Evolutionary conservation across 2,888 invertebrate species (phyloP), one percentile per base, ranked within the genome.

Genomic region (Plusia festucae): DNA sequence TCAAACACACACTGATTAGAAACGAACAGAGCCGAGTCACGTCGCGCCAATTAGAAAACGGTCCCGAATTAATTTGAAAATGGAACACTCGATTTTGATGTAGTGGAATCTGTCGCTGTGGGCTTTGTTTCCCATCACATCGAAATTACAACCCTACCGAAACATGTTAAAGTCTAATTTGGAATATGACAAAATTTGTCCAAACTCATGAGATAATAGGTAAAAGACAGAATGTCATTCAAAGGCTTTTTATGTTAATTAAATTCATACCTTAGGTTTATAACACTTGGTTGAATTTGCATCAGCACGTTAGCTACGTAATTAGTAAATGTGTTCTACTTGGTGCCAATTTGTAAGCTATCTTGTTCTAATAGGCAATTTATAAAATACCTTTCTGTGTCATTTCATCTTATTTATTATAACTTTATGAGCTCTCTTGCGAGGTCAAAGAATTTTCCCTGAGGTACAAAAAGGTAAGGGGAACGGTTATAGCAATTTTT

Each of bases 21-120:
- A 68, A 75, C 64, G 85, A 91, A 90, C 90, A 86, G 80, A 88
- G 85, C 79, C 86, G 87, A 92, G 92, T 93, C 93, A 93, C 94
- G 94, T 93, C 88, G 87, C 93, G 87, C 93, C 94, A 95, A 95
- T 95, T 94, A 95, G 93, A 92, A 93, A 92, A 91, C 91, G 79
- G 88, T 87, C 86, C 90, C 82, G 90, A 92, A 93, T 93, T 93
- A 93, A 94, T 93, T 94, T 90, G 91, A 93, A 94, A 94, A 93
- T 91, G 89, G 93, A 93, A 91, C 93, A 91, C 94, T 94, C 93
- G 91, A 94, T 91, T 92, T 93, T 95, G 94, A 95, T 93, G 91
- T 93, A 94, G 93, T 93, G 93, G 90, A 88, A 88, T 86, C 87
- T 91, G 93, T 92, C 93, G 69, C 54, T 71, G 67, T 62, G 65